Conservation (phyloP, 2,888 invertebrate genomes). For the Coleophora deauratella region DNA sequence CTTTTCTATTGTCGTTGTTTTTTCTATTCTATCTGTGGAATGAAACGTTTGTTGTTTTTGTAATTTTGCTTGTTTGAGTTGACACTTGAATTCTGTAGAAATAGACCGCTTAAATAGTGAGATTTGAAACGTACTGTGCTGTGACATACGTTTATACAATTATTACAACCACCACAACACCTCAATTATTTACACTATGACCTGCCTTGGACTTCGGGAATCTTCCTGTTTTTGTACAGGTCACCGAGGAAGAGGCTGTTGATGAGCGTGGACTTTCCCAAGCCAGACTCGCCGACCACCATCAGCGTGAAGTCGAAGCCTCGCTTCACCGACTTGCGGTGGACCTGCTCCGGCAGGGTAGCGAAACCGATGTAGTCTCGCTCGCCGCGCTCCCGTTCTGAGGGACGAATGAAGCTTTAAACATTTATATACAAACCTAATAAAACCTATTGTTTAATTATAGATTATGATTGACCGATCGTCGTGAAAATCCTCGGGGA, state of each 20-base stretch:
- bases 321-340: slow-evolving; percentile 95
- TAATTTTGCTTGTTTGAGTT: no score
- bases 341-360: slow-evolving; percentile 95
- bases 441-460: no score
- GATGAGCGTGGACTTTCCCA: slow-evolving; percentile 95
- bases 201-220: slow-evolving; percentile 80
- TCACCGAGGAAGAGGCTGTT: slow-evolving; percentile 96
- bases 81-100: no score
- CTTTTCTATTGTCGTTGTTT: slow-evolving; percentile 82
- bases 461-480: no score
- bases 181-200: not conserved
- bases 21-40: slow-evolving; percentile 75
- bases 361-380: slow-evolving; percentile 95
- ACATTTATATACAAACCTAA: no score
- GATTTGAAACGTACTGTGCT: no score
- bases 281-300: slow-evolving; percentile 95
- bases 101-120: not conserved
- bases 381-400: slow-evolving; percentile 74
- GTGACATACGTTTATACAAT: no score
- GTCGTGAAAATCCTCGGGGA: no score
- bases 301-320: slow-evolving; percentile 97
- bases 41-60: no score
- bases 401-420: no score
- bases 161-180: no score
- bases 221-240: slow-evolving; percentile 88